phyloP scores from a whole-genome alignment of 2,888 invertebrate genomes.

The Schizotus pectinicornis region DNA sequence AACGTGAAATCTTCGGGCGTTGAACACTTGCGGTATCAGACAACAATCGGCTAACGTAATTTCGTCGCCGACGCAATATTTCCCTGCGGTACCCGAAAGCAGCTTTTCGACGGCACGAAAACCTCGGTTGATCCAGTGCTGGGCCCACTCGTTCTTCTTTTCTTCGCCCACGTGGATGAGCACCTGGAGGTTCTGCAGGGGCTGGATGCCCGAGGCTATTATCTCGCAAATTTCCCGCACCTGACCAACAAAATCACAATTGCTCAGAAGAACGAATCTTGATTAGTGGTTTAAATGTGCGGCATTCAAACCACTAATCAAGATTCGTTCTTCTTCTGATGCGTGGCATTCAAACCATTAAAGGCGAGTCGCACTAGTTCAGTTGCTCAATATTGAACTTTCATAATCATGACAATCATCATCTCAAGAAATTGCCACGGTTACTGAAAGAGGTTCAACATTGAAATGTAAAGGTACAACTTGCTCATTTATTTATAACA shows the following conservation, averaged over 20 bases:
- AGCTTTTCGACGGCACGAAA: constrained; percentile 90
- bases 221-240: constrained; percentile 87
- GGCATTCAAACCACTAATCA: no score
- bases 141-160: constrained; percentile 91
- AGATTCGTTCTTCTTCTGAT: no score
- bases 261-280: no score
- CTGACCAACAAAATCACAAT: constrained; percentile 49
- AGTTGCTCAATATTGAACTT: no score
- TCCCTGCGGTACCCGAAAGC: constrained; percentile 82
- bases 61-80: constrained; percentile 92
- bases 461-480: no score
- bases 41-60: constrained; percentile 95
- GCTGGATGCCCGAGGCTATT: constrained; percentile 94
- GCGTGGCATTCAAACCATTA: no score
- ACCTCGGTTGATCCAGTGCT: constrained; percentile 90
- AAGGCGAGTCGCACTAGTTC: no score
- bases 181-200: constrained; percentile 90
- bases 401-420: no score
- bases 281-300: no score
- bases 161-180: constrained; percentile 87
- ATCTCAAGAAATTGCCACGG: no score
- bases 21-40: constrained; percentile 93
- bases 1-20: constrained; percentile 92
- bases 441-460: no score
- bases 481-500: no score